A percentile compares a stretch with the other conserved stretches of the same genome.
Evolutionary conservation across 1,140 invertebrate species (phyloP).

Genomic region (Cephus cinctus): DNA sequence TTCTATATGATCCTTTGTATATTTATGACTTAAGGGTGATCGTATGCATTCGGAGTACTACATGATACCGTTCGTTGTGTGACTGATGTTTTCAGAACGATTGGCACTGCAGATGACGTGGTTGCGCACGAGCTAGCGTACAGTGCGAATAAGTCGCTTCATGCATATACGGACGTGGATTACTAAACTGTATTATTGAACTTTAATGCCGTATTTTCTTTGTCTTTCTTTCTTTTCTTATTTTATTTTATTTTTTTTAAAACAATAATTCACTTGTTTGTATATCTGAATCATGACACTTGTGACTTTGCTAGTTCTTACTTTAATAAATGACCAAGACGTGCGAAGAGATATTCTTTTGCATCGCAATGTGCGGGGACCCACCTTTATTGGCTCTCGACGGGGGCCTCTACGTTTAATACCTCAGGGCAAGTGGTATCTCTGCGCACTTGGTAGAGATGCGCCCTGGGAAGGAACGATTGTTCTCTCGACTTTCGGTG

Average conservation of each 20-base stretch:
- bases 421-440: no score
- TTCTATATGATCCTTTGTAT: no score
- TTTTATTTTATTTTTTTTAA: no score
- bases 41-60: no score
- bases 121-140: conserved; percentile 30
- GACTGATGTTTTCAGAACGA: conserved; percentile 41
- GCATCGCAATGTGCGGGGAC: no score
- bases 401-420: no score
- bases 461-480: no score
- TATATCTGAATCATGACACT: conserved; percentile 10
- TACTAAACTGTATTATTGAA: conserved; percentile 15
- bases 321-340: conserved; percentile 22
- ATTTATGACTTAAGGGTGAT: no score
- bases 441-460: no score
- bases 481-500: no score
- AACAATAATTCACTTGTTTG: conserved; percentile 7
- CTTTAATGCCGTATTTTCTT: conserved; percentile 17
- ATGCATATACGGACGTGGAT: conserved; percentile 29
- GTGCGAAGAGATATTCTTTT: background rate
- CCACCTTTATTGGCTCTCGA: no score
- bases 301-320: conserved; percentile 22
- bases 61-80: conserved; percentile 30
- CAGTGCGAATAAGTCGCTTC: conserved; percentile 32
- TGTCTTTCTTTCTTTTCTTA: background rate
- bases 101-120: conserved; percentile 34